A percentile compares a stretch with the other conserved stretches of the same genome.
phyloP scores from a whole-genome alignment of 2,888 invertebrate species.

The Pseudococcus viburni region DNA sequence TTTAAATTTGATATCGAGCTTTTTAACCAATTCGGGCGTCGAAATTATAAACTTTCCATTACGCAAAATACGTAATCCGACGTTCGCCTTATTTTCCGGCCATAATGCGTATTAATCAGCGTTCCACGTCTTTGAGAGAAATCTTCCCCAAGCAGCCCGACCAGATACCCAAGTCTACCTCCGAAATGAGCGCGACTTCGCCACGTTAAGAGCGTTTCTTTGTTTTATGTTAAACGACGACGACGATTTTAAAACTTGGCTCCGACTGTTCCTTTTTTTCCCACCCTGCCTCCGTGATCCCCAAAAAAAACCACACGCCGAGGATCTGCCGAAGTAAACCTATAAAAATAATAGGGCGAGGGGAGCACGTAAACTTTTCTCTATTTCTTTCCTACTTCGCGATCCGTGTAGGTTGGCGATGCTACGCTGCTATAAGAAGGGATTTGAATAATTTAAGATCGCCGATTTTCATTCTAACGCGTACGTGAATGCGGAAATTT shows the following conservation, averaged over 20 bases:
- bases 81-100: neutral
- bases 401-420: too few relatives aligned
- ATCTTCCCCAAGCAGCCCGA: neutral
- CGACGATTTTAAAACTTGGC: constrained; percentile 31
- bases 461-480: constrained; percentile 19
- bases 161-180: neutral
- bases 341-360: neutral
- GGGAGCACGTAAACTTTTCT: neutral
- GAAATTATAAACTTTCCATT: neutral
- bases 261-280: neutral
- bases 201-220: constrained; percentile 46
- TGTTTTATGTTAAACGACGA: constrained; percentile 52
- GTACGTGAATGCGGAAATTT: constrained; percentile 25
- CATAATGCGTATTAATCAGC: neutral
- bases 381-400: neutral
- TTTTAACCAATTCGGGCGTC: neutral
- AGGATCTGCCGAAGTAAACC: neutral
- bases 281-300: neutral
- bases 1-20: constrained; percentile 38
- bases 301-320: neutral
- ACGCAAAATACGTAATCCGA: neutral
- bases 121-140: neutral
- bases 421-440: neutral
- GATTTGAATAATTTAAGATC: constrained; percentile 48
- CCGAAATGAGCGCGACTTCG: neutral